Evolutionary conservation across 2,888 invertebrate genomes (phyloP), one percentile per base, ranked within the genome.

Genomic region (Dynastes grantii): DNA sequence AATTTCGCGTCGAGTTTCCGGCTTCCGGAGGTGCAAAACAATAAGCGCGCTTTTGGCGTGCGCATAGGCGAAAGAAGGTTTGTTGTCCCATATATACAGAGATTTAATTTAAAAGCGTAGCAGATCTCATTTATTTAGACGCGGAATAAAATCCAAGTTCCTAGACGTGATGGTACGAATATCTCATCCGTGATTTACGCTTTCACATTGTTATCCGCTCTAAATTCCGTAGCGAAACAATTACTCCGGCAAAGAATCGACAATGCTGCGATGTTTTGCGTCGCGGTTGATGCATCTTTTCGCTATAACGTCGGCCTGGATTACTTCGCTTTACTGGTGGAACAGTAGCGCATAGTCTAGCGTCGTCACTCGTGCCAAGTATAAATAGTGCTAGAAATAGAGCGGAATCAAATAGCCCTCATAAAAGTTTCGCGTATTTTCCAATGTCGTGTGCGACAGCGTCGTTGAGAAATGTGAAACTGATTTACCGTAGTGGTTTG

Each of bases 371-470:
- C 45, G 76, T 53, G 51, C 63, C 65, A 49, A 65, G 51, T 63
- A 76, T 76, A 76, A 76, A 76, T 65, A 65, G 45, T 13, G n/a
- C 49, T 45, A 64, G 65, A 76, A 76, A 49, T 76, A 51, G 76
- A 76, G 45, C 76, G 76, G 76, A 76, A 76, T 63, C 29, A 76
- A 65, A 51, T 64, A 53, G 61, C 40, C 58, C 73, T 45, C 73
- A 58, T 73, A 73, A 73, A 73, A 73, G 63, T 65, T 65, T 65
- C 40, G 45, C 65, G 29, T 32, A 64, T n/a, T 45, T n/a, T 22
- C 27, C 63, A 49, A 63, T n/a, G 32, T 16, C 40, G 22, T 22
- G 22, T 13, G n/a, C 22, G 2, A 22, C 5, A 16, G 6, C 13
- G 55, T 55, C 55, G 22, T 8, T 45, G 45, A 45, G 45, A 45